Base-by-base conservation (phyloP, 2,888 invertebrate genomes). In the Atrina japonica region DNA sequence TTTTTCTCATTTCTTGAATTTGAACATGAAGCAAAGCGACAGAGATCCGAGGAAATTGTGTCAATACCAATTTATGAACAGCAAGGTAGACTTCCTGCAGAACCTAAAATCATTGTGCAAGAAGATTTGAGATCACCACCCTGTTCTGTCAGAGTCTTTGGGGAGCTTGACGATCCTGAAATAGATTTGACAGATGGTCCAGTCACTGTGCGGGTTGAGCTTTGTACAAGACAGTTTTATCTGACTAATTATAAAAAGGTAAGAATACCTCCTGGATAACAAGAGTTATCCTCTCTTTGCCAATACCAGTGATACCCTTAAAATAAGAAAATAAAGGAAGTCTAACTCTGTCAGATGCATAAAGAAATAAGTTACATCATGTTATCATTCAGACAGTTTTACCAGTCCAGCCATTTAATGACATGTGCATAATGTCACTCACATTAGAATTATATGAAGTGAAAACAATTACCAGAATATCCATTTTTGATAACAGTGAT, bases 111-210 rank as follows among this genome's bases (percentile, higher is more conserved):
- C n/a, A 70, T 70, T 61, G 67, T 67, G 52, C 56, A 52, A 7
- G 53, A 29, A 9, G 61, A 61, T 9, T 23, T 29, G 7, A 41
- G 41, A 56, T 16, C 21, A 25, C 7, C 49, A 14, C 23, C 52
- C 18, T 43, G 52, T 45, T 67, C 63, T 11, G 60, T 53, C 43
- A 49, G 56, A 16, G 49, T 75, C 16, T 66, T 61, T 35, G 66
- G 63, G 60, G 78, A 75, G 67, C 75, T 25, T 69, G 83, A 83
- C 47, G 84, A 85, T 66, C 81, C 81, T 0, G 78, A 80, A 18
- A 80, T 85, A 49, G 86, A 86, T 60, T 77, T 84, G 9, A 83
- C 83, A 2, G 87, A 87, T 65, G 87, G 87, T 7, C 83, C 85
- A 11, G 83, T 87, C 23, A 79, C 70, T 67, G 87, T 86, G 0